Base-by-base conservation (phyloP, 2,888 invertebrate genomes). In the Sinhomidia bicolor region DNA sequence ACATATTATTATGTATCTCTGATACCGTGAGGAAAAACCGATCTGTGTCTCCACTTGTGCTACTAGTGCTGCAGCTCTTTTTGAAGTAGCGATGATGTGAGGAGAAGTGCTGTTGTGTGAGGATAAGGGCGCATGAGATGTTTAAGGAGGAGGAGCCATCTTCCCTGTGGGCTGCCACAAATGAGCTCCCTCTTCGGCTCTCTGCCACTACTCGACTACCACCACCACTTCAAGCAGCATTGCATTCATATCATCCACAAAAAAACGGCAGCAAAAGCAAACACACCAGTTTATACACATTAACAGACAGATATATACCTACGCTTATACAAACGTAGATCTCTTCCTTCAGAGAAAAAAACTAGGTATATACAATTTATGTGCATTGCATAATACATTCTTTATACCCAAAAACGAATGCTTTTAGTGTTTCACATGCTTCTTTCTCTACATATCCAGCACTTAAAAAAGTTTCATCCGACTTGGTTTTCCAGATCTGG, bases 131-230 rank as follows among this genome's bases (percentile, higher is more conserved):
- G 89, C 89, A 89, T 89, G 89, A 78, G 86, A 86, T 89, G 74
- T 82, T 78, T 41, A 32, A 65, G 89, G 41, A 89, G 90, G 90
- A 81, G 90, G 90, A 90, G 90, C 71, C 26, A 79, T 60, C 26
- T 44, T 83, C 26, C 68, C 65, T 90, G 90, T 90, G 90, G 90
- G 90, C 90, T 89, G 90, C 89, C 89, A 89, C 90, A 85, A 88
- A 84, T 89, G 87, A 87, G 86, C 83, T 85, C 89, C 82, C 81
- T 84, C 84, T 71, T 60, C 74, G 54, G 68, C 68, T 36, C 71
- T 79, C 79, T 57, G 54, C 79, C 79, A 79, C 79, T 71, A 54
- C 68, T 68, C 68, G 36, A 68, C 68, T 68, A 68, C 68, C 20
- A 41, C 65, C 54, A 57, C 17, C 41, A 71, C 29, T 51, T 51